Evolutionary conservation across 2,113 vertebrate genomes (phyloP).

Genomic region (Hyla sarda): DNA sequence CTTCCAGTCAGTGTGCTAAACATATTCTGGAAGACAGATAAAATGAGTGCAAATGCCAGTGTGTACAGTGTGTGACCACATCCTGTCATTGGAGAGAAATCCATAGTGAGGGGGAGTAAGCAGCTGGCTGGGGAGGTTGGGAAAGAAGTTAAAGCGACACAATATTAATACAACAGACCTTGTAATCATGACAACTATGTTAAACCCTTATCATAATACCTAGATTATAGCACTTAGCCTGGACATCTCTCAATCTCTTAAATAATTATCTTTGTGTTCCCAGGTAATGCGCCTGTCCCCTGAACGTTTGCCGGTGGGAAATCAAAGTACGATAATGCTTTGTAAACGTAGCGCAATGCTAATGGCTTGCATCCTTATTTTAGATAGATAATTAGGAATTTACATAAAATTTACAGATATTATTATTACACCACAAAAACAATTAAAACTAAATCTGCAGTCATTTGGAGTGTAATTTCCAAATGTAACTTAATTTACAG

Average conservation of each 20-base stretch:
- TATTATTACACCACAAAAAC: conserved; percentile 40
- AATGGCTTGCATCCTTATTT: conserved; percentile 31
- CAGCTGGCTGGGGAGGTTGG: conserved; percentile 38
- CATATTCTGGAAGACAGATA: conserved; percentile 35
- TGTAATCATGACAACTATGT: conserved; percentile 35
- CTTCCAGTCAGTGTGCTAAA: conserved; percentile 5
- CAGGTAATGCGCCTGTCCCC: conserved; percentile 24
- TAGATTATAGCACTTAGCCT: conserved; percentile 39
- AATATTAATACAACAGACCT: conserved; percentile 45
- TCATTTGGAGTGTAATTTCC: conserved; percentile 14
- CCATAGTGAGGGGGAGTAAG: conserved; percentile 12
- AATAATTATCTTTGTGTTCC: conserved; percentile 50
- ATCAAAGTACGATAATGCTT: conserved; percentile 49
- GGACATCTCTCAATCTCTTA: conserved; percentile 47
- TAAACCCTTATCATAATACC: conserved; percentile 54
- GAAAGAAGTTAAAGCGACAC: conserved; percentile 33
- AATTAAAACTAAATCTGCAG: conserved; percentile 31
- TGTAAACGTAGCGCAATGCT: conserved; percentile 19
- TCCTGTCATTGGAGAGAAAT: conserved; percentile 44
- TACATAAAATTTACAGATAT: conserved; percentile 48
- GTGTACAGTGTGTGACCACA: conserved; percentile 55
- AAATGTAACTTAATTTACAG: conserved; percentile 33
- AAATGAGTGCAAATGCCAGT: conserved; percentile 37
- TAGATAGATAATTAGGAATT: conserved; percentile 35
- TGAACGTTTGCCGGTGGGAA: conserved; percentile 36